These are phyloP conservation scores for Bombyx mandarina DNA, from an alignment of 1,140 invertebrate genomes.

Conservation along the genomic window DNA sequence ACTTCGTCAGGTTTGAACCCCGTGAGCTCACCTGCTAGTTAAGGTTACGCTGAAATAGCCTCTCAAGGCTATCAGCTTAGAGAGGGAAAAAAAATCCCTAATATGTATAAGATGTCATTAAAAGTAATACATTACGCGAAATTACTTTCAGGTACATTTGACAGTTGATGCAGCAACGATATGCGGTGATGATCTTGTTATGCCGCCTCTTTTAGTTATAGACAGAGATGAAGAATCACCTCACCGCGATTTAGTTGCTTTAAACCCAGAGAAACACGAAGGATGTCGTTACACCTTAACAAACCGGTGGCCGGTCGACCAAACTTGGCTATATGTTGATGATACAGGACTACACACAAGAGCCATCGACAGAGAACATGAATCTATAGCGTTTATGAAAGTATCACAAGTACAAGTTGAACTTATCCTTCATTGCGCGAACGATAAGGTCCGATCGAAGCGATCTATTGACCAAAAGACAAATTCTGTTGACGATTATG, in stretches of 20 bases:
- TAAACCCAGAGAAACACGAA: constrained; percentile 26
- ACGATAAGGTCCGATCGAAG: constrained; percentile 27
- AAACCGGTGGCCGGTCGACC: constrained; percentile 45
- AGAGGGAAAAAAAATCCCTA: too few species aligned
- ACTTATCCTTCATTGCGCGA: constrained; percentile 39
- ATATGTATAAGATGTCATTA: not conserved
- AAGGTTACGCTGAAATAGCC: too few species aligned
- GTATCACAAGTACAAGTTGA: constrained; percentile 64
- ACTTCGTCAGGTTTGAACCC: too few species aligned
- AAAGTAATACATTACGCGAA: not conserved
- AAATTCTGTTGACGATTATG: constrained; percentile 36
- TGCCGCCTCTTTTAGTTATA: constrained; percentile 49
- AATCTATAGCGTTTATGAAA: constrained; percentile 61
- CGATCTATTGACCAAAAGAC: constrained; percentile 24
- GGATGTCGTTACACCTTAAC: constrained; percentile 38
- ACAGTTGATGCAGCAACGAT: constrained; percentile 30
- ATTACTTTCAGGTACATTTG: constrained; percentile 37
- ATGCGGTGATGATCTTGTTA: constrained; percentile 28
- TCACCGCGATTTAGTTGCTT: constrained; percentile 37
- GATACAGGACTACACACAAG: constrained; percentile 36
- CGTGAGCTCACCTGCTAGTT: too few species aligned
- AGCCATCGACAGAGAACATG: constrained; percentile 57
- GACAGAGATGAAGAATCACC: constrained; percentile 52
- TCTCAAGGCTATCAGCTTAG: too few species aligned
- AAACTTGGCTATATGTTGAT: constrained; percentile 51